Conservation (phyloP, 2,113 vertebrate genomes). For the Halichoeres trimaculatus region DNA sequence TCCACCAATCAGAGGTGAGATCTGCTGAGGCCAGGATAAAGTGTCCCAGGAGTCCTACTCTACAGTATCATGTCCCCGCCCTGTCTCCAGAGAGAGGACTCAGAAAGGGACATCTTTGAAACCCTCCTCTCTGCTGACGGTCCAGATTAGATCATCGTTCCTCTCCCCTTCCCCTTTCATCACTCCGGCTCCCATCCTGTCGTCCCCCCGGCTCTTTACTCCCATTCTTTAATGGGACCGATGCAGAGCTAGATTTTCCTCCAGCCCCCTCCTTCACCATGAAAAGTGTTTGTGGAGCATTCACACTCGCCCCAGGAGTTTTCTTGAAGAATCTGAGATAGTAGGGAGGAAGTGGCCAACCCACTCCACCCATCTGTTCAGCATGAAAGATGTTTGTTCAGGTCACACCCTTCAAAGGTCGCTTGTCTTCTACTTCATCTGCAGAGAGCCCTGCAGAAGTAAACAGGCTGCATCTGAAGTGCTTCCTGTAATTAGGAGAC, state of each 20-base stretch:
- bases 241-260: not conserved
- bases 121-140: conserved; percentile 21
- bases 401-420: conserved; percentile 32
- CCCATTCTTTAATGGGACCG: not conserved
- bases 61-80: conserved; percentile 49
- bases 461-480: conserved; percentile 53
- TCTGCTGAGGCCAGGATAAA: conserved; percentile 15
- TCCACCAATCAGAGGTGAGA: conserved; percentile 11
- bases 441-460: conserved; percentile 27
- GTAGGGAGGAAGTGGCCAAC: conserved; percentile 54
- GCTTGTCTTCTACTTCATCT: conserved; percentile 38
- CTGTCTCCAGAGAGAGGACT: conserved; percentile 42
- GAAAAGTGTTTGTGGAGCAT: not conserved
- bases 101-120: conserved; percentile 9
- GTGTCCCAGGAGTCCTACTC: conserved; percentile 24
- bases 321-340: conserved; percentile 48
- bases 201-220: not conserved
- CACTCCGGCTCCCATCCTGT: not conserved
- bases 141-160: conserved; percentile 32
- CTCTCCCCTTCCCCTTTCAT: not conserved
- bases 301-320: conserved; percentile 8
- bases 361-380: conserved; percentile 60
- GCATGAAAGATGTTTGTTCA: conserved; percentile 34
- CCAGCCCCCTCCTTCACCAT: not conserved
- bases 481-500: conserved; percentile 69